phyloP scores from a whole-genome alignment of 2,113 vertebrate genomes.

The Oreochromis tanganicae region DNA sequence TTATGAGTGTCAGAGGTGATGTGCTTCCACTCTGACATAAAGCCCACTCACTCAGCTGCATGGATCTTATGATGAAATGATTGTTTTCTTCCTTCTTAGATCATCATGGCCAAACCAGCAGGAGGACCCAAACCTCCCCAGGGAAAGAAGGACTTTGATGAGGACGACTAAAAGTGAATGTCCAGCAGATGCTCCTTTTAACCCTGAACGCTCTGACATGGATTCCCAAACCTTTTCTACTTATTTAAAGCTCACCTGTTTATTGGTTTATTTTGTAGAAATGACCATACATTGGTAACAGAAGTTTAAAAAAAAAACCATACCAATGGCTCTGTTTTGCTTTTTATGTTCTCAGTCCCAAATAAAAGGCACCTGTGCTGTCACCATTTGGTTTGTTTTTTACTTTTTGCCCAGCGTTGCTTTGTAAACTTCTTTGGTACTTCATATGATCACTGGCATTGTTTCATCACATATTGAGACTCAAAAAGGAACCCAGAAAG shows the following conservation, averaged over 20 bases:
- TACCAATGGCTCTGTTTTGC: slow-evolving; percentile 32
- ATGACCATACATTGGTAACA: neutral
- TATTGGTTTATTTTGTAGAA: slow-evolving; percentile 52
- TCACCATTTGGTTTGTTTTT: neutral
- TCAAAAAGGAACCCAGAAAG: neutral
- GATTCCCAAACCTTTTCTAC: slow-evolving; percentile 54
- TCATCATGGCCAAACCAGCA: slow-evolving; percentile 97
- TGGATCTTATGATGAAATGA: neutral
- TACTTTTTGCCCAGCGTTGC: neutral
- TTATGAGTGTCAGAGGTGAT: neutral
- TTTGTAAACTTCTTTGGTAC: neutral
- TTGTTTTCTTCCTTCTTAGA: slow-evolving; percentile 65
- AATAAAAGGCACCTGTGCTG: slow-evolving; percentile 74
- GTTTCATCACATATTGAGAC: neutral
- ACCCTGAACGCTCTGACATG: neutral
- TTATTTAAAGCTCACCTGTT: slow-evolving; percentile 62
- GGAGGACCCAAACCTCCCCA: slow-evolving; percentile 93
- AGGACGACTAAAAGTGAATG: slow-evolving; percentile 82
- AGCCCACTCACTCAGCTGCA: neutral
- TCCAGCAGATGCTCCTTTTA: neutral
- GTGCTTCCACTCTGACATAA: neutral
- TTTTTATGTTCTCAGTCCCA: slow-evolving; percentile 57
- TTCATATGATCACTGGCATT: neutral
- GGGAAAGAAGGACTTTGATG: slow-evolving; percentile 92
- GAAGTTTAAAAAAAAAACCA: neutral